A percentile compares a stretch with the other conserved stretches of the same genome.
Evolutionary conservation across 2,113 vertebrate genomes (phyloP).

Genomic region (Shinisaurus crocodilurus): DNA sequence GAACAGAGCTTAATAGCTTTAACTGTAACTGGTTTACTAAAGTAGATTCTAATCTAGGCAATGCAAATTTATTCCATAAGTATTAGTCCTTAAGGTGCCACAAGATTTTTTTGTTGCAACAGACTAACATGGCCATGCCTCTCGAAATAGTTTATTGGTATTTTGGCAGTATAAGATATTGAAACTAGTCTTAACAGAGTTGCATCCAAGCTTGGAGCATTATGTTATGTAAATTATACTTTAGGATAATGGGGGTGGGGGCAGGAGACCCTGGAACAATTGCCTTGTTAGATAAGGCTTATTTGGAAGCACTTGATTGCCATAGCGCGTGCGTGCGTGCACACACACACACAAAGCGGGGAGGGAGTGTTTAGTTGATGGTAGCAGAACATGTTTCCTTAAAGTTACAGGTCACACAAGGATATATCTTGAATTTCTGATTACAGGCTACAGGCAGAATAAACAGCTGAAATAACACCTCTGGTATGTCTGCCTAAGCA

Average conservation of each 20-base stretch:
- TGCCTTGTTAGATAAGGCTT: background rate
- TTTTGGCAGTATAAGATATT: background rate
- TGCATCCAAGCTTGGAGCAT: background rate
- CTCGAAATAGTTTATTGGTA: background rate
- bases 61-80: background rate
- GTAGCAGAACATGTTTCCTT: background rate
- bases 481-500: conserved; percentile 4
- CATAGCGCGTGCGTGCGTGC: too few species aligned
- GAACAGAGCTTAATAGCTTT: background rate
- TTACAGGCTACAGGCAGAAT: conserved; percentile 26
- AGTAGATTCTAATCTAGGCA: background rate
- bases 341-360: background rate
- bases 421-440: conserved; percentile 14
- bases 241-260: background rate
- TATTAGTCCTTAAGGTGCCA: background rate
- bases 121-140: background rate
- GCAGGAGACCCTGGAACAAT: background rate
- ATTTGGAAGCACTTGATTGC: background rate
- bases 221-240: background rate
- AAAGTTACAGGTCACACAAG: background rate
- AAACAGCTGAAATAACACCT: conserved; percentile 18
- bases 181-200: background rate
- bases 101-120: background rate
- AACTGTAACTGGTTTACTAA: background rate
- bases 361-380: background rate